phyloP scores from a whole-genome alignment of 2,888 invertebrate genomes.

The Fragum whitleyi region DNA sequence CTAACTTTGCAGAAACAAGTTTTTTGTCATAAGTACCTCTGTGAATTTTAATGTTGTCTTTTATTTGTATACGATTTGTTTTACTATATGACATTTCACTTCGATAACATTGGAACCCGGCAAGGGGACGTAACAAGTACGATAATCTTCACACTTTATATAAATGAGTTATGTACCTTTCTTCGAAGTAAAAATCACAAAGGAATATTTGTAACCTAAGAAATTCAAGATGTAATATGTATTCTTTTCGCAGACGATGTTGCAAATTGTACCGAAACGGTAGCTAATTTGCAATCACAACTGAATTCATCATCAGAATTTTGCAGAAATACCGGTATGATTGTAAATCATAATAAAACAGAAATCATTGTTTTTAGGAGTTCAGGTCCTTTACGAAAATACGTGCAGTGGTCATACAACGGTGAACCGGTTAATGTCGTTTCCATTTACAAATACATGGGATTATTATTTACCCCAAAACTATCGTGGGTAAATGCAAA shows the following conservation, averaged over 20 bases:
- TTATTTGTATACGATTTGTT: too few relatives aligned
- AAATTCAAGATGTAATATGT: too few relatives aligned
- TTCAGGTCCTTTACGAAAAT: conserved; percentile 10
- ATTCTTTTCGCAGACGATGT: conserved; percentile 13
- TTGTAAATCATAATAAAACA: conserved; percentile 8
- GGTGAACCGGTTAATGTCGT: too few relatives aligned
- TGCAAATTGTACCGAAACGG: conserved; percentile 18
- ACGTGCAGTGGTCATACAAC: too few relatives aligned
- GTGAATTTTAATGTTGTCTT: too few relatives aligned
- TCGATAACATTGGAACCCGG: conserved; percentile 26
- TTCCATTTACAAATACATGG: conserved; percentile 23
- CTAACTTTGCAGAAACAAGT: too few relatives aligned
- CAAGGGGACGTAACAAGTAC: conserved; percentile 20
- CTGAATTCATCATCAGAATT: conserved; percentile 9
- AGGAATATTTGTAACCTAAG: too few relatives aligned
- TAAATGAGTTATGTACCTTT: too few relatives aligned
- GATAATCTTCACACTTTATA: conserved; percentile 14
- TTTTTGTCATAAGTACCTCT: too few relatives aligned
- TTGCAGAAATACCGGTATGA: conserved; percentile 13
- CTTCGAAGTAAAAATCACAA: too few relatives aligned
- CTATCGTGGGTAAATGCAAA: conserved; percentile 1
- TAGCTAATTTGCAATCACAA: conserved; percentile 12
- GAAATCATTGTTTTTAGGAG: conserved; percentile 7
- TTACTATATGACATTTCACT: too few relatives aligned
- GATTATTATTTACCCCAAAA: conserved; percentile 18